Conservation (phyloP, 2,113 vertebrate species). For the Entosphenus tridentatus region DNA sequence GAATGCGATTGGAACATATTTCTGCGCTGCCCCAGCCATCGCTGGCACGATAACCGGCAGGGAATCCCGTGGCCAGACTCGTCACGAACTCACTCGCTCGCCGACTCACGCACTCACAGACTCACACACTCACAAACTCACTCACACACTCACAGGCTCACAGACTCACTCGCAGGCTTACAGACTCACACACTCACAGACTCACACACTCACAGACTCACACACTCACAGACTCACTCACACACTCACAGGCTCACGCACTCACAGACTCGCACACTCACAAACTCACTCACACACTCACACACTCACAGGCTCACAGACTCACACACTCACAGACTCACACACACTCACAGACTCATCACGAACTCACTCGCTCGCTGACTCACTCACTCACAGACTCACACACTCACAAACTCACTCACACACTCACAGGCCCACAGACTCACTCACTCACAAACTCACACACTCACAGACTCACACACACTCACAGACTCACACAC, state of each 20-base stretch:
- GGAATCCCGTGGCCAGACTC: no score
- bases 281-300: not conserved
- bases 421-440: no score
- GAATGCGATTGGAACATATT: no score
- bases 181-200: not conserved
- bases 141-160: not conserved
- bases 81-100: not conserved
- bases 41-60: no score
- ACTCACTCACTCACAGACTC: no score
- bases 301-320: not conserved
- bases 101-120: not conserved
- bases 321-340: not conserved
- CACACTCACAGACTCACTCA: not conserved
- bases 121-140: not conserved
- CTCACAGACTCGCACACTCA: not conserved
- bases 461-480: no score
- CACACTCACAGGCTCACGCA: not conserved
- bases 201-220: constrained; percentile 1
- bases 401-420: no score
- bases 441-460: no score
- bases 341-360: not conserved
- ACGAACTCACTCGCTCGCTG: no score
- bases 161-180: not conserved
- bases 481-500: no score
- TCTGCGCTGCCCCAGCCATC: no score